phyloP scores from a whole-genome alignment of 2,113 vertebrate species.

The Delphinapterus leucas region DNA sequence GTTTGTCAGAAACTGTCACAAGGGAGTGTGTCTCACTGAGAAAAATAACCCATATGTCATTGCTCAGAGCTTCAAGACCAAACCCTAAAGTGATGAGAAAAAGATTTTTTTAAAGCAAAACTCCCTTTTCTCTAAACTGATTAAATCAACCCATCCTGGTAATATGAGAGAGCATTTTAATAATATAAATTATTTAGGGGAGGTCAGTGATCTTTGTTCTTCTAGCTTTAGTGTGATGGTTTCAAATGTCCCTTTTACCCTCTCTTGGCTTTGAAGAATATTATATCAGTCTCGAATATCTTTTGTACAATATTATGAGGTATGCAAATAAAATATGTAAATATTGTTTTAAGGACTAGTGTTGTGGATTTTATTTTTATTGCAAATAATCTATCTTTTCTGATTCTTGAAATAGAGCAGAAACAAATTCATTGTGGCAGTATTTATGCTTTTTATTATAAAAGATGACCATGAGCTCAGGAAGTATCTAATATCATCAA shows the following conservation, averaged over 20 bases:
- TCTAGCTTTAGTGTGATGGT: slow-evolving; percentile 37
- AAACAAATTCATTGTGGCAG: not conserved
- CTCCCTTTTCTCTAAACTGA: slow-evolving; percentile 46
- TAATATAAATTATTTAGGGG: slow-evolving; percentile 13
- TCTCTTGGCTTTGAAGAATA: slow-evolving; percentile 39
- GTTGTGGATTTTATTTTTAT: slow-evolving; percentile 43
- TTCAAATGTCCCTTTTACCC: slow-evolving; percentile 36
- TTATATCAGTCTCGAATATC: slow-evolving; percentile 3
- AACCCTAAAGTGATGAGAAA: slow-evolving; percentile 74
- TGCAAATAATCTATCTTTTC: not conserved
- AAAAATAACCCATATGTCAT: slow-evolving; percentile 79
- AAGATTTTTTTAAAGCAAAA: slow-evolving; percentile 43
- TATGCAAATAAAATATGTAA: slow-evolving; percentile 59
- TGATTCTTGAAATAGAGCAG: slow-evolving; percentile 2
- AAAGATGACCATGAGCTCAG: not conserved
- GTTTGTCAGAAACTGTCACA: slow-evolving; percentile 83
- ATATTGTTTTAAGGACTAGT: slow-evolving; percentile 52
- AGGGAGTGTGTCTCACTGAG: slow-evolving; percentile 71
- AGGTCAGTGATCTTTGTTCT: slow-evolving; percentile 56
- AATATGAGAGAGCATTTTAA: slow-evolving; percentile 15
- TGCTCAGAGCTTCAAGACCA: slow-evolving; percentile 66
- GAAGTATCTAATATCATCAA: not conserved
- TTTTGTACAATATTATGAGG: slow-evolving; percentile 9
- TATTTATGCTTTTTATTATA: not conserved
- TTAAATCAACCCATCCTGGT: slow-evolving; percentile 47